phyloP scores from a whole-genome alignment of 1,140 invertebrate genomes.

The Ganaspis sp. region DNA sequence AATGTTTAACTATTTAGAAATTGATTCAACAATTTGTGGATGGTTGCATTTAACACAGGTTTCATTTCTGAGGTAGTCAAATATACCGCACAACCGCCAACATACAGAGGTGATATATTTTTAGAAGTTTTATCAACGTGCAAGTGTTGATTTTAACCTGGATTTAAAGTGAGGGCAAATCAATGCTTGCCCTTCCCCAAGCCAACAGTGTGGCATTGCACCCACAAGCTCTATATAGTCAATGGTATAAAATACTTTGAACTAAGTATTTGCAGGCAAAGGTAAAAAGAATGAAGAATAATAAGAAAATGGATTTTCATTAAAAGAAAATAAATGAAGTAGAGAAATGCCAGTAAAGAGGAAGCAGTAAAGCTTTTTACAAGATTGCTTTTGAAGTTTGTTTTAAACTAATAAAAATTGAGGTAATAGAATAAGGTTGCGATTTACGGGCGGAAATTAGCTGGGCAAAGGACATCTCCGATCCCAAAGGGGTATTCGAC shows the following conservation, averaged over 20 bases:
- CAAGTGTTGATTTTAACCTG: no score
- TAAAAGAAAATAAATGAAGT: not conserved
- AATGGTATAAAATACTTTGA: no score
- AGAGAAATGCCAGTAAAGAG: not conserved
- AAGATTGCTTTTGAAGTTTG: conserved; percentile 13
- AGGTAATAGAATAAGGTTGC: not conserved
- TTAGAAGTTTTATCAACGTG: no score
- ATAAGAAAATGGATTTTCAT: not conserved
- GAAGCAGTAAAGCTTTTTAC: not conserved
- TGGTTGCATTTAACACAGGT: no score
- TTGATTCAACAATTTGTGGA: no score
- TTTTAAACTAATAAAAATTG: conserved; percentile 11
- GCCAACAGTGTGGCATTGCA: no score
- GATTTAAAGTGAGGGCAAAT: no score
- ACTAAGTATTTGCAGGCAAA: not conserved
- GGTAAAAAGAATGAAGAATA: not conserved
- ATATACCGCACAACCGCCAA: no score
- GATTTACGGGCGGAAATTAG: conserved; percentile 28
- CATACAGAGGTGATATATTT: no score
- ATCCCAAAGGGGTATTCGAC: not conserved
- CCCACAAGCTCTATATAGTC: no score
- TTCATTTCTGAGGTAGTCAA: no score
- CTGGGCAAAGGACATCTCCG: not conserved
- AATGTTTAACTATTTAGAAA: not conserved
- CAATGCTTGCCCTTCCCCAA: no score